Conservation (phyloP, 2,888 invertebrate genomes). For the Phoronis australis region DNA sequence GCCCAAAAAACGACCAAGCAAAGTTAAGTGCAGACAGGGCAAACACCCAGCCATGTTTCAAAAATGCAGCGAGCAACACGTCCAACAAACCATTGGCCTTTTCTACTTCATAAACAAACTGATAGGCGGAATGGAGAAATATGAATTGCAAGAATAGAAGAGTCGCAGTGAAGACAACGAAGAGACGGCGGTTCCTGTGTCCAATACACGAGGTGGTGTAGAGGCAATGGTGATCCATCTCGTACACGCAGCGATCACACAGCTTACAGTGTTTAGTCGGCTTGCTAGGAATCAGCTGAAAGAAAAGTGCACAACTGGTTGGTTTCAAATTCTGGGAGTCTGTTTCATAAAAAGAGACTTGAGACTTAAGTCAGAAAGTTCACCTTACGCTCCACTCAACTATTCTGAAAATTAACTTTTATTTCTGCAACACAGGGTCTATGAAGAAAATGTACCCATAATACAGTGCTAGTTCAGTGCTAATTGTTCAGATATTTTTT, state of each 20-base stretch:
- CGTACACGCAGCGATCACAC: conserved; percentile 38
- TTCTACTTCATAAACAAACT: too few relatives aligned
- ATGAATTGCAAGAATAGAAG: too few relatives aligned
- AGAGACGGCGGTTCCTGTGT: conserved; percentile 40
- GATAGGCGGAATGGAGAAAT: too few relatives aligned
- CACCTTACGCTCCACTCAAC: too few relatives aligned
- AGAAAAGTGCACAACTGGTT: conserved; percentile 4
- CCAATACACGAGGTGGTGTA: conserved; percentile 47
- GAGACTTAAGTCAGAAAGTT: too few relatives aligned
- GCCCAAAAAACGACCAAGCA: not conserved
- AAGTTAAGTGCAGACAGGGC: not conserved
- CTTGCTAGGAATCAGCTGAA: conserved; percentile 29
- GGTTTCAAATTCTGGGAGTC: too few relatives aligned
- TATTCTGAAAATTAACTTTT: too few relatives aligned
- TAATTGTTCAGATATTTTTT: too few relatives aligned
- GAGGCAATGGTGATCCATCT: conserved; percentile 51
- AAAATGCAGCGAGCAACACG: not conserved
- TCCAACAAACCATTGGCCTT: not conserved
- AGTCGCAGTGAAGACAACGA: conserved; percentile 43
- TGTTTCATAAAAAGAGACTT: too few relatives aligned
- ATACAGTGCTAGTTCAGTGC: too few relatives aligned
- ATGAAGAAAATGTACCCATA: too few relatives aligned
- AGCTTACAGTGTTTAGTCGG: conserved; percentile 45
- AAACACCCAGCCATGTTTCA: not conserved
- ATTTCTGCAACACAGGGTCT: too few relatives aligned